Evolutionary conservation across 1,140 invertebrate species (phyloP), one percentile per base, ranked within the genome.

Genomic region (Akabosia matsudoensis): DNA sequence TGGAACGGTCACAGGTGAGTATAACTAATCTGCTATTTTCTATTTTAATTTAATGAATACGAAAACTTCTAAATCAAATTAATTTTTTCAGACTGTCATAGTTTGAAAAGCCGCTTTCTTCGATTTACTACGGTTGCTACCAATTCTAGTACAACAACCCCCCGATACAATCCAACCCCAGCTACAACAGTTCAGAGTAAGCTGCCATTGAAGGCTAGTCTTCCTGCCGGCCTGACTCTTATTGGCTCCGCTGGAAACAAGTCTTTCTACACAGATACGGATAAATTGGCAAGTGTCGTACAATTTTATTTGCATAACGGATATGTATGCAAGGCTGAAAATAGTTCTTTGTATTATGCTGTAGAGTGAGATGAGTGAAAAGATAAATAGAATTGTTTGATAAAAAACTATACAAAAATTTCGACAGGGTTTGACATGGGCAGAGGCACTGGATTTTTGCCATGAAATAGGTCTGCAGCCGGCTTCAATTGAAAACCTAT

Each of bases 361-460:
- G n/a, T n/a, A n/a, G n/a, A n/a, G n/a, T n/a, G n/a, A n/a, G n/a
- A n/a, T n/a, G n/a, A n/a, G n/a, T n/a, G n/a, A n/a, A n/a, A n/a
- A n/a, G n/a, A n/a, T n/a, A n/a, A n/a, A n/a, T n/a, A n/a, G n/a
- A n/a, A n/a, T n/a, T n/a, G n/a, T n/a, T n/a, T n/a, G n/a, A n/a
- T n/a, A n/a, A n/a, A 56, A 56, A 56, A 56, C n/a, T 56, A 16
- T 56, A n/a, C 24, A 26, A 70, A 16, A 30, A 7, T 54, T 73
- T 52, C 34, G 4, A 67, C 37, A 76, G 74, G 74, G 74, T n/a
- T 30, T 76, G 22, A 26, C 37, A 33, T 76, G 74, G 74, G 74
- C 74, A 54, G 74, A 76, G 71, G 74, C 74, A 30, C 33, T 76
- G 26, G 74, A 76, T 45, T 76, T 71, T 54, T 76, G 74, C 37